phyloP scores from a whole-genome alignment of 2,888 invertebrate genomes.

The Glaucopsyche alexis region DNA sequence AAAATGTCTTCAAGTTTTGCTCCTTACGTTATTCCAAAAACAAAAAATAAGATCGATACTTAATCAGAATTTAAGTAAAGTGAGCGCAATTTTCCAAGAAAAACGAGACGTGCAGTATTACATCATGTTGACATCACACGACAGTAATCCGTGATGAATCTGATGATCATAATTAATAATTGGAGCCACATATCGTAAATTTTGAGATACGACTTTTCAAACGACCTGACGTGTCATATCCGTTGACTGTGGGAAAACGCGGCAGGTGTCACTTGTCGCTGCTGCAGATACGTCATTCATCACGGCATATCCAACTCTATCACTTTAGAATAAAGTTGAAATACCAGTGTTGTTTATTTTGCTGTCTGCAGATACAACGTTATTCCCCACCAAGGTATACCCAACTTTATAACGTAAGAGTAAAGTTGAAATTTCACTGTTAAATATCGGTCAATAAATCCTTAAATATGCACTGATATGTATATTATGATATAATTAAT shows the following conservation, averaged over 20 bases:
- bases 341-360: not conserved
- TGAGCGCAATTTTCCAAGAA: not conserved
- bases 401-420: not conserved
- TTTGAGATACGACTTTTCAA: conserved; percentile 41
- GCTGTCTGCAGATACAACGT: not conserved
- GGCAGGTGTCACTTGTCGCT: conserved; percentile 73
- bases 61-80: too few relatives aligned
- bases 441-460: not conserved
- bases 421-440: not conserved
- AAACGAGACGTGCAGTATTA: not conserved
- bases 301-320: conserved; percentile 39
- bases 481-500: not conserved
- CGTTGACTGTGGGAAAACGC: conserved; percentile 72
- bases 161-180: conserved; percentile 29
- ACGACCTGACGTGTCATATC: conserved; percentile 67
- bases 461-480: not conserved
- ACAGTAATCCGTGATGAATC: not conserved
- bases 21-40: too few relatives aligned
- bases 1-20: too few relatives aligned
- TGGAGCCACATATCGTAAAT: conserved; percentile 18
- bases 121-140: not conserved
- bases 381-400: not conserved
- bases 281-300: conserved; percentile 41
- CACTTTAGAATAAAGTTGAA: not conserved
- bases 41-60: too few relatives aligned